Percentiles rank a stretch among this genome's conserved stretches.
These are phyloP conservation scores for Schizotus pectinicornis DNA, from an alignment of 2,888 invertebrate genomes.

Conservation along the genomic window DNA sequence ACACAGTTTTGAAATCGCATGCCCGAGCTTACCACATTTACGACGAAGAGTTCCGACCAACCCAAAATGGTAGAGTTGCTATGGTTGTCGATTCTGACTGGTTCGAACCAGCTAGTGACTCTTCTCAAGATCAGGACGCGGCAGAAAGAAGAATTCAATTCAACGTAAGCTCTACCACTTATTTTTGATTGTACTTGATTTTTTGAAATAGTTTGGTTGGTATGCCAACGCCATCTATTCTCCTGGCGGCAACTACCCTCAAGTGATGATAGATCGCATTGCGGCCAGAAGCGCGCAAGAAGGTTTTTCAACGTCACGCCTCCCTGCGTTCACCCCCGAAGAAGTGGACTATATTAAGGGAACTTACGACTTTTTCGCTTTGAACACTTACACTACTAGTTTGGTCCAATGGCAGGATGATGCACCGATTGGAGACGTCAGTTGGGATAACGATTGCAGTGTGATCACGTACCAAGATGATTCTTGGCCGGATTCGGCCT, in stretches of 20 bases:
- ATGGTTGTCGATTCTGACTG: constrained; percentile 63
- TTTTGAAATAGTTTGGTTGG: constrained; percentile 64
- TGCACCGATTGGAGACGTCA: constrained; percentile 15
- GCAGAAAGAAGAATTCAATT: constrained; percentile 62
- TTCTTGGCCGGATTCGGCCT: constrained; percentile 27
- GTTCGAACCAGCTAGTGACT: constrained; percentile 60
- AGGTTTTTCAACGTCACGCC: constrained; percentile 63
- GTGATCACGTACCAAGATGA: constrained; percentile 23
- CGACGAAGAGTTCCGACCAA: constrained; percentile 51
- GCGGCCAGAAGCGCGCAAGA: constrained; percentile 60
- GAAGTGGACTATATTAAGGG: constrained; percentile 67
- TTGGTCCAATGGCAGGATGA: constrained; percentile 48
- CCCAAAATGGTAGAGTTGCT: constrained; percentile 59
- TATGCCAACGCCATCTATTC: constrained; percentile 65
- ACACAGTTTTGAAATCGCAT: constrained; percentile 59
- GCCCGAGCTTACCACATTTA: constrained; percentile 57
- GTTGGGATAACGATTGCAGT: constrained; percentile 24
- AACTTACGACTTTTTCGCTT: constrained; percentile 74
- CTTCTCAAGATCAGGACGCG: constrained; percentile 59
- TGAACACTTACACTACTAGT: constrained; percentile 76
- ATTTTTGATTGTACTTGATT: constrained; percentile 41
- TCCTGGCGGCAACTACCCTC: constrained; percentile 68
- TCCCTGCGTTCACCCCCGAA: constrained; percentile 66
- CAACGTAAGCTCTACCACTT: constrained; percentile 55
- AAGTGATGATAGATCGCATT: constrained; percentile 66